Evolutionary conservation across 2,113 vertebrate genomes (phyloP).

Genomic region (Alligator mississippiensis): DNA sequence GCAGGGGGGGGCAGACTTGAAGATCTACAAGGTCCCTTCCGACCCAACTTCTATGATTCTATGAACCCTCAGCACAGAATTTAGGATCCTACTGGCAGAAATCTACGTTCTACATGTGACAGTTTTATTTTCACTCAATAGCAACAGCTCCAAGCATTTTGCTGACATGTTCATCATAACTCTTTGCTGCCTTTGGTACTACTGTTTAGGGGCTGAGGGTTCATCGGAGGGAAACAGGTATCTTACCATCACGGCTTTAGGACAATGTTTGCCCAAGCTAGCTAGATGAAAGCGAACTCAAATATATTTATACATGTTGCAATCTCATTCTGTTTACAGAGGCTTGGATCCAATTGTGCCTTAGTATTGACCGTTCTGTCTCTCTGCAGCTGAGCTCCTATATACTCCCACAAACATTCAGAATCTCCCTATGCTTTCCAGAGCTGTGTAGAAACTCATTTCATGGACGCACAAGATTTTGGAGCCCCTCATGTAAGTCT

Average conservation of each 20-base stretch:
- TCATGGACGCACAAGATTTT: neutral
- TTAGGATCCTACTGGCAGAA: neutral
- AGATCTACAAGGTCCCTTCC: too few relatives aligned
- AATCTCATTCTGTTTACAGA: too few relatives aligned
- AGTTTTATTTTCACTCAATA: rapidly evolving
- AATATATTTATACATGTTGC: too few relatives aligned
- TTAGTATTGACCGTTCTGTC: neutral
- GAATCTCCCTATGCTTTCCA: neutral
- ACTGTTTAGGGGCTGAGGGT: neutral
- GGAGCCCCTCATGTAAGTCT: neutral
- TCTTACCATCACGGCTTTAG: neutral
- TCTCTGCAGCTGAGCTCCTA: neutral
- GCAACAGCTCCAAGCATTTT: too few relatives aligned
- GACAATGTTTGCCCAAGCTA: too few relatives aligned
- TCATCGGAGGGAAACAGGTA: neutral
- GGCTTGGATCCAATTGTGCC: too few relatives aligned
- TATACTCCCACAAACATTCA: too few relatives aligned
- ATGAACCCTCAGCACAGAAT: neutral
- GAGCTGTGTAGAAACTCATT: neutral
- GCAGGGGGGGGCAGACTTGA: too few relatives aligned
- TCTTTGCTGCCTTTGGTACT: neutral
- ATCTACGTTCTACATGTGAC: rapidly evolving
- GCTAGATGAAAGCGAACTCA: too few relatives aligned
- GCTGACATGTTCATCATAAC: neutral
- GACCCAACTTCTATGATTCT: too few relatives aligned